These are phyloP conservation scores for Cyaniris semiargus DNA, from an alignment of 2,888 invertebrate genomes.

Conservation along the genomic window DNA sequence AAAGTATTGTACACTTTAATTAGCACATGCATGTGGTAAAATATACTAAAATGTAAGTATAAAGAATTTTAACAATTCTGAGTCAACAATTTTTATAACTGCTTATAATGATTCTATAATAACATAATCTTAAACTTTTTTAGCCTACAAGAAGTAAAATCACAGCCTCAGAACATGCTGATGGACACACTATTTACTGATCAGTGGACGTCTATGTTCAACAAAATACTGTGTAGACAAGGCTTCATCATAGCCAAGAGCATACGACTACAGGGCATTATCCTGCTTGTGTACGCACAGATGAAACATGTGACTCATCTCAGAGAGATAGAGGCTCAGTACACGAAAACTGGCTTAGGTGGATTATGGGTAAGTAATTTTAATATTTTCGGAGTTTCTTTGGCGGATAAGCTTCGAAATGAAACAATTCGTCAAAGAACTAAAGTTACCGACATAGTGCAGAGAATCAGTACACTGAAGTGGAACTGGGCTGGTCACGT, in stretches of 20 bases:
- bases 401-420: too few relatives aligned
- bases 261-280: slow-evolving; percentile 90
- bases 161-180: slow-evolving; percentile 91
- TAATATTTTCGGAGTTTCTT: too few relatives aligned
- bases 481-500: too few relatives aligned
- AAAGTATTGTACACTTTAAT: not conserved
- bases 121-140: slow-evolving; percentile 38
- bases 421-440: too few relatives aligned
- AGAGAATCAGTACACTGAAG: too few relatives aligned
- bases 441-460: too few relatives aligned
- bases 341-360: slow-evolving; percentile 93
- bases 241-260: slow-evolving; percentile 90
- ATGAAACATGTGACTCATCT: slow-evolving; percentile 90
- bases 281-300: slow-evolving; percentile 88
- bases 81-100: not conserved
- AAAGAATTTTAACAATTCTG: not conserved
- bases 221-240: slow-evolving; percentile 83
- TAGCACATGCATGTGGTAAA: not conserved
- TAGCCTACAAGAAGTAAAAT: slow-evolving; percentile 93
- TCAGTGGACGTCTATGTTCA: slow-evolving; percentile 90
- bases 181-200: slow-evolving; percentile 90
- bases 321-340: slow-evolving; percentile 91
- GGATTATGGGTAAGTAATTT: slow-evolving; percentile 92
- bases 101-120: not conserved
- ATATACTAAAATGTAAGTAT: not conserved